Percentiles rank a stretch among this genome's conserved stretches.
phyloP scores from a whole-genome alignment of 2,113 vertebrate species.

The Chiloscyllium plagiosum region DNA sequence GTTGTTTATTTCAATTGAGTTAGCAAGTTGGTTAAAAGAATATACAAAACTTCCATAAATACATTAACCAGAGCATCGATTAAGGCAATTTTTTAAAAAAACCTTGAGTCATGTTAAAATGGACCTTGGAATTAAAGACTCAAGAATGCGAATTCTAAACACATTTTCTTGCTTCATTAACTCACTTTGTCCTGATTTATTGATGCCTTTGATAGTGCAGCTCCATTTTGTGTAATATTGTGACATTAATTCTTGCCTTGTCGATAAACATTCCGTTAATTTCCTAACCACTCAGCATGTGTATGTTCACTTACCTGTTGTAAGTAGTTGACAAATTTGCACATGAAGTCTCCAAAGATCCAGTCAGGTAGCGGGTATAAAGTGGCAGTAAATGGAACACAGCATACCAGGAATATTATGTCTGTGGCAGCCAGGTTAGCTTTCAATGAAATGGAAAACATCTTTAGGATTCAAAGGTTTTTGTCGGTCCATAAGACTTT shows the following conservation, averaged over 20 bases:
- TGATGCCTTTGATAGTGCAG: no score
- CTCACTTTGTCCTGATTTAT: neutral
- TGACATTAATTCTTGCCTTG: neutral
- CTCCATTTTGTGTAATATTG: neutral
- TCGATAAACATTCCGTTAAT: neutral
- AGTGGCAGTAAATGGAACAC: conserved; percentile 71
- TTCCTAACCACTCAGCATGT: neutral
- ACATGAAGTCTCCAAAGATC: conserved; percentile 76
- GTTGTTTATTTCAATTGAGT: neutral
- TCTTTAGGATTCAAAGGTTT: conserved; percentile 15
- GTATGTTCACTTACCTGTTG: conserved; percentile 59
- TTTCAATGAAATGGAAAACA: conserved; percentile 43
- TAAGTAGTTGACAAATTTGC: conserved; percentile 71
- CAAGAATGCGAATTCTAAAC: neutral
- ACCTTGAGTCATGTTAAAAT: neutral
- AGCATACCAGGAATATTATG: conserved; percentile 73
- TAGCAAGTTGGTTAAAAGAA: neutral
- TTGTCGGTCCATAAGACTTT: neutral
- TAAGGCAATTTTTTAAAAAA: neutral
- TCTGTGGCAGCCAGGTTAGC: conserved; percentile 71
- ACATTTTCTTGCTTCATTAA: neutral
- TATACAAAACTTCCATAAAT: neutral
- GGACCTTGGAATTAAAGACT: neutral
- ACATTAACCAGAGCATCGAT: neutral
- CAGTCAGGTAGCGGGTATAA: conserved; percentile 71